Evolutionary conservation across 2,888 invertebrate genomes (phyloP), one percentile per base, ranked within the genome.

Genomic region (Ophion costatus): DNA sequence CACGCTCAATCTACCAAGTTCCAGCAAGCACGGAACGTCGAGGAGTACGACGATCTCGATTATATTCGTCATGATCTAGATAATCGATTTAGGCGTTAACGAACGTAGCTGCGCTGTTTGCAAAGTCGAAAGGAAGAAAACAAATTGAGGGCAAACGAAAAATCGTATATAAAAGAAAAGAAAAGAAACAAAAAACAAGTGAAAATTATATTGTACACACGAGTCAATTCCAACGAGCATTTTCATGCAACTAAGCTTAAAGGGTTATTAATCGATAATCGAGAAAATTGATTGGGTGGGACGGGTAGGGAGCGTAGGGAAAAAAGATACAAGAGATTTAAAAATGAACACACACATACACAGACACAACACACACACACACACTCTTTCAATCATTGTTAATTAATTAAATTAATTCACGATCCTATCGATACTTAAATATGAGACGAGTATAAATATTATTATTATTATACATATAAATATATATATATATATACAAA

Each of bases 191-290:
- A 74, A 69, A 70, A 77, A 63, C 79, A 66, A 79, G 20, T 57
- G 56, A 66, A 66, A 66, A 87, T 88, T 88, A 90, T 89, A 90
- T 89, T 93, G 90, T 92, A 93, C 90, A 93, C 93, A 92, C 90
- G 93, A 93, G 93, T 93, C 93, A 93, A 93, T 93, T 93, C 92
- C 92, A 93, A 93, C 92, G 91, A 93, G 93, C 93, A 92, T 93
- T 92, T 93, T 93, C 91, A 93, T 93, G 93, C 93, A 91, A 93
- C 88, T 93, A 93, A 93, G 93, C 92, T 93, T 93, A 92, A 93
- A 87, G 76, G 80, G 88, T 91, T 92, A 92, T 90, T 91, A 91
- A 89, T 90, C 89, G 89, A 88, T 87, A 81, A 84, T 79, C 73
- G 76, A 86, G 42, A 42, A 86, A 76, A 75, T 77, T 42, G 59